Evolutionary conservation across 2,113 vertebrate species (phyloP).

Genomic region (Elanoides forficatus): DNA sequence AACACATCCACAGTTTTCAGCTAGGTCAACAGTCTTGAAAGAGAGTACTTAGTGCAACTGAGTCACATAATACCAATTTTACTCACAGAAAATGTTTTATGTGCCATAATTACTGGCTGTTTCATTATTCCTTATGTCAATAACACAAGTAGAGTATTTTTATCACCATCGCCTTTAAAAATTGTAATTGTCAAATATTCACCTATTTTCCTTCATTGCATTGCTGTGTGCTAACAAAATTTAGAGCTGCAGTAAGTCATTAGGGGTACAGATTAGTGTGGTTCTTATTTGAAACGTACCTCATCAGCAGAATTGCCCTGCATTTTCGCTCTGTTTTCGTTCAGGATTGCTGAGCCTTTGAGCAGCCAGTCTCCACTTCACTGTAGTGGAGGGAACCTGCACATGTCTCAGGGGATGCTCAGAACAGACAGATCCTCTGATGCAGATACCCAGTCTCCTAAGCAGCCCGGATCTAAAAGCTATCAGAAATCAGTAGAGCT

Average conservation of each 20-base stretch:
- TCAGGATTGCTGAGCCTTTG: background rate
- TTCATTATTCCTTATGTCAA: background rate
- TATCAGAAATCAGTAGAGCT: background rate
- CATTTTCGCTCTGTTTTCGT: background rate
- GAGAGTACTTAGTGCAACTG: background rate
- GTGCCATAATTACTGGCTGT: background rate
- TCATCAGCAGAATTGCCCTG: background rate
- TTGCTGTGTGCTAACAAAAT: background rate
- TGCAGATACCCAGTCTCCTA: background rate
- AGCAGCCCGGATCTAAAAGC: background rate
- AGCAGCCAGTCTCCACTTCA: background rate
- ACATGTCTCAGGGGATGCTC: background rate
- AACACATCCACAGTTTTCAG: background rate
- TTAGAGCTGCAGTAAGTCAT: background rate
- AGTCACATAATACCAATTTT: background rate
- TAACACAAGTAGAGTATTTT: background rate
- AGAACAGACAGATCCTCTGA: background rate
- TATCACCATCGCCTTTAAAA: background rate
- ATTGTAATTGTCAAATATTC: background rate
- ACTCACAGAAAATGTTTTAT: background rate
- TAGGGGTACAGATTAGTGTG: background rate
- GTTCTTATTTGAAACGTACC: background rate
- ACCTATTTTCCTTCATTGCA: background rate
- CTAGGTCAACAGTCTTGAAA: background rate
- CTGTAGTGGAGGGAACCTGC: background rate